A percentile compares a stretch with the other conserved stretches of the same genome.
Conservation (phyloP, 2,113 vertebrate genomes). For the Ctenodactylus gundi region DNA sequence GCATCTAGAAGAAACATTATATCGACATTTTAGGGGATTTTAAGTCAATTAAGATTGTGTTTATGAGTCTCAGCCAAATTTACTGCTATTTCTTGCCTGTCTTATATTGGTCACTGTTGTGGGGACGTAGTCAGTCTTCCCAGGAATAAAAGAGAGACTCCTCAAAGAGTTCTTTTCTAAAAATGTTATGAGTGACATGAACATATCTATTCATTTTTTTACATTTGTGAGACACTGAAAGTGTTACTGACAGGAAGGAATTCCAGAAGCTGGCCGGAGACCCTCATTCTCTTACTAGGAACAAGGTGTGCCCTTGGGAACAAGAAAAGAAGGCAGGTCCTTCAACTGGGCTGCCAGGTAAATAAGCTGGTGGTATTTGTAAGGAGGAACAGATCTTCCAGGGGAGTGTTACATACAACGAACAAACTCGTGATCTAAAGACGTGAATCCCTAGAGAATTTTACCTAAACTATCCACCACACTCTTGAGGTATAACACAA, state of each 20-base stretch:
- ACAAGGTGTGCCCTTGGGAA: not conserved
- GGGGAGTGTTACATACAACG: not conserved
- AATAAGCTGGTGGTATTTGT: not conserved
- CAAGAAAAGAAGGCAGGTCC: not conserved
- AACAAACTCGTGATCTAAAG: not conserved
- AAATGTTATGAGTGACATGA: not conserved
- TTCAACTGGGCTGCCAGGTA: not conserved
- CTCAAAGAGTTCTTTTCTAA: not conserved
- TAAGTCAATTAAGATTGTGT: not conserved
- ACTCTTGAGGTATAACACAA: not conserved
- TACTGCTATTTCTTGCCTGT: not conserved
- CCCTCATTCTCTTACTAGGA: not conserved
- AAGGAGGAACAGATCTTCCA: not conserved
- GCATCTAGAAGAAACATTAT: not conserved
- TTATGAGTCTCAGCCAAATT: not conserved
- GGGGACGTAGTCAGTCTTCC: not conserved
- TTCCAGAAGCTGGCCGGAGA: not conserved
- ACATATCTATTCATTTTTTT: not conserved
- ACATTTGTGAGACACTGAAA: not conserved
- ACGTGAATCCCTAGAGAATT: not conserved
- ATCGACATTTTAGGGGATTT: constrained; percentile 13
- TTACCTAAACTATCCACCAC: not conserved
- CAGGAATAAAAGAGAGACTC: not conserved
- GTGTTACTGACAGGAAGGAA: not conserved
- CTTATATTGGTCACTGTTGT: not conserved